Evolutionary conservation across 2,113 vertebrate genomes (phyloP).

Genomic region (Hucho hucho): DNA sequence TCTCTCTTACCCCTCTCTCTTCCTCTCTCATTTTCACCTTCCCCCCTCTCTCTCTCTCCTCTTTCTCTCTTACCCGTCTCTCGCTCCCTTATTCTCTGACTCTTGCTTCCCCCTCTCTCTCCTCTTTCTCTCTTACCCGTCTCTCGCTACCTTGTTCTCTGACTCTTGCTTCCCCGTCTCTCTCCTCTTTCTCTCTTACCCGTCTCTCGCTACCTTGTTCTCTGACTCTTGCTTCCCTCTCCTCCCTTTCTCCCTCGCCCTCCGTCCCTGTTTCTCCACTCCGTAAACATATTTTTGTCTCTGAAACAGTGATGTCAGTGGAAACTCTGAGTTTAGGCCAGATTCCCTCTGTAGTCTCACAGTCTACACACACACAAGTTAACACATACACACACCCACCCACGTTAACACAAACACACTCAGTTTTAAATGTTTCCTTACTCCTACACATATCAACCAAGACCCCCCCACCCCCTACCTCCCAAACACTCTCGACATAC

Average conservation of each 20-base stretch:
- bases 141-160: too few relatives aligned
- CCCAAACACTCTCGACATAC: not conserved
- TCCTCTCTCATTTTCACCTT: too few relatives aligned
- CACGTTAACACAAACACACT: too few relatives aligned
- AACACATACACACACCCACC: not conserved
- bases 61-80: not conserved
- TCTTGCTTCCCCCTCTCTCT: not conserved
- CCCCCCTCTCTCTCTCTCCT: too few relatives aligned
- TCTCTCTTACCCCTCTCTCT: too few relatives aligned
- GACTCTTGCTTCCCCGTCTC: too few relatives aligned
- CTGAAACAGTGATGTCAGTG: conserved; percentile 72
- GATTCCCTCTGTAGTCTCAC: conserved; percentile 30
- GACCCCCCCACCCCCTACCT: conserved; percentile 41
- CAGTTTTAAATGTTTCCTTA: conserved; percentile 1
- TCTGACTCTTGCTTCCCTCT: not conserved
- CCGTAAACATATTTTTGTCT: conserved; percentile 12
- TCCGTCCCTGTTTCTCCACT: conserved; percentile 2
- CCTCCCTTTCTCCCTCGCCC: conserved; percentile 7
- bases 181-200: not conserved
- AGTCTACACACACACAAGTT: not conserved
- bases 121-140: not conserved
- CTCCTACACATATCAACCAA: conserved; percentile 35
- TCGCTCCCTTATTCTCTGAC: too few relatives aligned
- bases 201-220: not conserved
- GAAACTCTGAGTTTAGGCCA: conserved; percentile 65